phyloP scores from a whole-genome alignment of 2,888 invertebrate genomes.

The Platerodrilus igneus region DNA sequence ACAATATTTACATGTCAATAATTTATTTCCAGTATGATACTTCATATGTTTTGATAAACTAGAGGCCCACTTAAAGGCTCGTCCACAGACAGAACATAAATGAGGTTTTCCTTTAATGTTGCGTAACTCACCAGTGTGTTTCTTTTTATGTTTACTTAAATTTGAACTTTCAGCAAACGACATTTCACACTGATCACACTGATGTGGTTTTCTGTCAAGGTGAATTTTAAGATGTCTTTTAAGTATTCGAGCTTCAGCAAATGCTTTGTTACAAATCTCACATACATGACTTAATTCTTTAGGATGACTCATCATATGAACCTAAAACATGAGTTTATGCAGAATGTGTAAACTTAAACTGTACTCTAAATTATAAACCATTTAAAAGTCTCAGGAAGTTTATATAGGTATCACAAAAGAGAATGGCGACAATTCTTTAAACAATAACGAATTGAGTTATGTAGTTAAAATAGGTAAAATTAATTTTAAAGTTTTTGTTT shows the following conservation, averaged over 20 bases:
- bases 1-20: constrained; percentile 48
- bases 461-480: too few relatives aligned
- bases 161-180: constrained; percentile 52
- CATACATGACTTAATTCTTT: constrained; percentile 44
- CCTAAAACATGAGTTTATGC: too few relatives aligned
- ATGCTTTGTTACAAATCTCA: constrained; percentile 45
- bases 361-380: too few relatives aligned
- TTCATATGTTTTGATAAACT: constrained; percentile 52
- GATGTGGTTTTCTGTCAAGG: constrained; percentile 48
- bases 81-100: constrained; percentile 49
- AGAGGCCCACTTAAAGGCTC: constrained; percentile 51
- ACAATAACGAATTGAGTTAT: too few relatives aligned
- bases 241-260: constrained; percentile 46
- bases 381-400: too few relatives aligned
- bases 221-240: constrained; percentile 50
- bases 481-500: too few relatives aligned
- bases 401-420: too few relatives aligned
- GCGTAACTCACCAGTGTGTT: constrained; percentile 50
- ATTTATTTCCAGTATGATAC: constrained; percentile 51
- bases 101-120: constrained; percentile 48
- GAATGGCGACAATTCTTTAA: too few relatives aligned
- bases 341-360: too few relatives aligned
- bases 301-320: constrained; percentile 48
- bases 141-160: constrained; percentile 50
- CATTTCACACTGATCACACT: constrained; percentile 50